Evolutionary conservation across 2,888 invertebrate species (phyloP), one percentile per base, ranked within the genome.

Genomic region (Acrocera orbiculus): DNA sequence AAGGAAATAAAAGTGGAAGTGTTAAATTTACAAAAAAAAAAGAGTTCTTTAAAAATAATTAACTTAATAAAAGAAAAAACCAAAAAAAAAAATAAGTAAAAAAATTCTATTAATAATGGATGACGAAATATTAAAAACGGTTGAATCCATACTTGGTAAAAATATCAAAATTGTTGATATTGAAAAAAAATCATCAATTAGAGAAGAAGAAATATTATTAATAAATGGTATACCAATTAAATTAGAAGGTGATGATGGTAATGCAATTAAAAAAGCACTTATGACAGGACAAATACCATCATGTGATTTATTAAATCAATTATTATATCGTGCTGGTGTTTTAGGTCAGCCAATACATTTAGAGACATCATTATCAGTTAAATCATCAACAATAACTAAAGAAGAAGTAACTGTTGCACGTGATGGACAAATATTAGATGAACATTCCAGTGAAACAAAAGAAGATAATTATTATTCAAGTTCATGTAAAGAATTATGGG

Each of bases 51-150:
- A 16, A 15, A 32, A 32, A 28, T 22, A 27, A 16, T 22, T 28
- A 14, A 11, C 15, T 22, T 22, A 17, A 10, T 8, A 32, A 17
- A 17, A 9, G n/a, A 15, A 29, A 30, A 19, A 30, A 20, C 13
- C 9, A 30, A 14, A 17, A 4, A 10, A 30, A 27, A 14, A 26
- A 9, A 20, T 20, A 4, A 15, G 14, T 14, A n/a, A 27, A 20
- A 10, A 20, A 24, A 5, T 10, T 14, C 5, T 7, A 6, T 8
- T 13, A 14, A 30, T 14, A 43, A 72, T 76, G 72, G 76, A 77
- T 58, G 76, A 76, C 54, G 76, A 77, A 57, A 74, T 77, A 44
- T 70, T 76, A 51, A 74, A 75, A 48, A 76, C 76, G 40, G 77
- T 77, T 39, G 76, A 77, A 56, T 73, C 76, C 42, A 71, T 77